phyloP scores from a whole-genome alignment of 2,797 vertebrate species.

The Falco berigora region DNA sequence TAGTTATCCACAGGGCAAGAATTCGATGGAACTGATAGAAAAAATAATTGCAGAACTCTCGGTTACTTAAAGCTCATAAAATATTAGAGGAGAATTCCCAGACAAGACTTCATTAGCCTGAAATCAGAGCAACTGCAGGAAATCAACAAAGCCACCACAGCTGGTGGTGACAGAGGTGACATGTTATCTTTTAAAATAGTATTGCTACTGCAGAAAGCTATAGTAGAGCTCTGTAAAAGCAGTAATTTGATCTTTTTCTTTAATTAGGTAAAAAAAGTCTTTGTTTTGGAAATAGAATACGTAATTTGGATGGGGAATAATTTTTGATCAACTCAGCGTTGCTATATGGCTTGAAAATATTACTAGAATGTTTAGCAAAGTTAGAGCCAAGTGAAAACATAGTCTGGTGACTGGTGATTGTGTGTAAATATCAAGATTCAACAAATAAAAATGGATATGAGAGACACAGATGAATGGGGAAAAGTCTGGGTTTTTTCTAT shows the following conservation, averaged over 20 bases:
- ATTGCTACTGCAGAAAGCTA: background rate
- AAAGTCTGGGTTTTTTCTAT: rapidly evolving
- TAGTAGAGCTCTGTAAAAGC: background rate
- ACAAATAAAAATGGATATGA: background rate
- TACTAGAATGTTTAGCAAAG: background rate
- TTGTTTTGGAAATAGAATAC: background rate
- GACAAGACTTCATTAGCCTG: background rate
- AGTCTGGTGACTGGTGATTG: background rate
- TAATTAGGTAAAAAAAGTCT: background rate
- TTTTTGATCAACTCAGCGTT: background rate
- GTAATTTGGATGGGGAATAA: background rate
- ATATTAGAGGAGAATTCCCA: background rate
- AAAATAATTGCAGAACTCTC: background rate
- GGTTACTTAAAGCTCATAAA: background rate
- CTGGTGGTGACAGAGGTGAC: background rate
- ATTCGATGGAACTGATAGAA: conserved; percentile 4
- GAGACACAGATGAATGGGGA: background rate
- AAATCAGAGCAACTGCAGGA: background rate
- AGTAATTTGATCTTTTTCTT: background rate
- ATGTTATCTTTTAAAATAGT: background rate
- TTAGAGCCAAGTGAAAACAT: background rate
- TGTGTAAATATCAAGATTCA: background rate
- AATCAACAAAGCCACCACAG: background rate
- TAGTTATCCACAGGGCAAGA: background rate
- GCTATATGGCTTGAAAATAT: background rate